A percentile compares a stretch with the other conserved stretches of the same genome.
These are phyloP conservation scores for Bacillus rossius DNA, from an alignment of 1,140 invertebrate species.

Conservation along the genomic window DNA sequence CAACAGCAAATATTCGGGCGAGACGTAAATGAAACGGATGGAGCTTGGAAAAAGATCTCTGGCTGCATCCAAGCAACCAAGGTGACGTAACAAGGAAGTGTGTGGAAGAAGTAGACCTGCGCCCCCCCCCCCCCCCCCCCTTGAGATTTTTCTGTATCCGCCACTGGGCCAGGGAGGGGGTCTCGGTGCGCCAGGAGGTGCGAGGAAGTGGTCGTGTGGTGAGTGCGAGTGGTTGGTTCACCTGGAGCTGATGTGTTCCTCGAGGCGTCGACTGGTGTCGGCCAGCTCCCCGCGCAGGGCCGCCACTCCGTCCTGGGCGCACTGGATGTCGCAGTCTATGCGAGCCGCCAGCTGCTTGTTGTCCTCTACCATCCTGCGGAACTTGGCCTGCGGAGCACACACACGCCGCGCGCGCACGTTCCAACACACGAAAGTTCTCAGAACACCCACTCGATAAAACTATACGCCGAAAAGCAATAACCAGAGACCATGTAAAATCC, in stretches of 20 bases:
- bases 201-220: slow-evolving; percentile 1
- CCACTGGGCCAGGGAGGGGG: too few species aligned
- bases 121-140: too few species aligned
- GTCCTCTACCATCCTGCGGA: slow-evolving; percentile 65
- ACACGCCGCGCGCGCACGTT: background rate
- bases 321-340: slow-evolving; percentile 56
- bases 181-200: slow-evolving; percentile 13
- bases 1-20: too few species aligned
- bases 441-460: too few species aligned
- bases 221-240: slow-evolving; percentile 19
- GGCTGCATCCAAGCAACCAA: too few species aligned
- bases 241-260: slow-evolving; percentile 21
- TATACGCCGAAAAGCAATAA: too few species aligned
- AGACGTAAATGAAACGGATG: too few species aligned
- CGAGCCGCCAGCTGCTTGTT: slow-evolving; percentile 56
- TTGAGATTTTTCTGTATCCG: too few species aligned
- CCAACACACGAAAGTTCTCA: too few species aligned
- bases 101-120: too few species aligned
- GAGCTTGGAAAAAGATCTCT: too few species aligned
- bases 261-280: slow-evolving; percentile 45
- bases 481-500: background rate
- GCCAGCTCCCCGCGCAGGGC: slow-evolving; percentile 48
- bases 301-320: slow-evolving; percentile 52
- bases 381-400: slow-evolving; percentile 46
- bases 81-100: too few species aligned